Percentiles rank a stretch among this genome's conserved stretches.
These are phyloP conservation scores for Hemichromis elongatus DNA, from an alignment of 2,113 vertebrate genomes.

Conservation along the genomic window DNA sequence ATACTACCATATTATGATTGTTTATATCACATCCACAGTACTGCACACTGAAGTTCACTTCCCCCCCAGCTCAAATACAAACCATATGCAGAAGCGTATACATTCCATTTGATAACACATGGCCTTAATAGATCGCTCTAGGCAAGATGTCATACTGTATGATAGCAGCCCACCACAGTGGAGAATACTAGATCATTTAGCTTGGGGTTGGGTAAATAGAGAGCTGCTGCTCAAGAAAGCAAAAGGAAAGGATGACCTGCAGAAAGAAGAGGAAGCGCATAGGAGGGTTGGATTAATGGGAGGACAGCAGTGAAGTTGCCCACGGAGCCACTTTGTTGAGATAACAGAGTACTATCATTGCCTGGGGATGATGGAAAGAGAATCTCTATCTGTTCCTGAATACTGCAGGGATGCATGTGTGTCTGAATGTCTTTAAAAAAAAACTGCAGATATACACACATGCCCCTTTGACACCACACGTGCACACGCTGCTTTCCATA, in stretches of 20 bases:
- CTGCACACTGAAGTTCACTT: background rate
- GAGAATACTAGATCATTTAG: background rate
- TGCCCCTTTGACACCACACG: background rate
- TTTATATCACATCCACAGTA: background rate
- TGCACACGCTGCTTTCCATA: background rate
- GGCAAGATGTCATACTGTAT: slow-evolving; percentile 5
- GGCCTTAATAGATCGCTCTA: background rate
- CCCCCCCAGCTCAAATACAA: background rate
- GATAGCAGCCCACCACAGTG: background rate
- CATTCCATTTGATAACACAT: slow-evolving; percentile 21
- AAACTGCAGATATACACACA: background rate
- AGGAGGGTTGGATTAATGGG: slow-evolving; percentile 20
- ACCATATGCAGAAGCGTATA: background rate
- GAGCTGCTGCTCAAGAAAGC: background rate
- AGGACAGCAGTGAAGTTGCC: slow-evolving; percentile 4
- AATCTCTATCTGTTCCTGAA: slow-evolving; percentile 4
- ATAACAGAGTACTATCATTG: slow-evolving; percentile 40
- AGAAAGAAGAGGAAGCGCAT: background rate
- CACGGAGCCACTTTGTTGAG: slow-evolving; percentile 46
- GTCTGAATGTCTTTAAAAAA: background rate
- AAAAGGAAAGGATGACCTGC: slow-evolving; percentile 27
- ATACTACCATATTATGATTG: background rate
- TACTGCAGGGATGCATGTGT: background rate
- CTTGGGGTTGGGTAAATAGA: slow-evolving; percentile 1
- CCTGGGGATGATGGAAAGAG: background rate